phyloP scores from a whole-genome alignment of 2,888 invertebrate genomes.

The Cotesia congregata region DNA sequence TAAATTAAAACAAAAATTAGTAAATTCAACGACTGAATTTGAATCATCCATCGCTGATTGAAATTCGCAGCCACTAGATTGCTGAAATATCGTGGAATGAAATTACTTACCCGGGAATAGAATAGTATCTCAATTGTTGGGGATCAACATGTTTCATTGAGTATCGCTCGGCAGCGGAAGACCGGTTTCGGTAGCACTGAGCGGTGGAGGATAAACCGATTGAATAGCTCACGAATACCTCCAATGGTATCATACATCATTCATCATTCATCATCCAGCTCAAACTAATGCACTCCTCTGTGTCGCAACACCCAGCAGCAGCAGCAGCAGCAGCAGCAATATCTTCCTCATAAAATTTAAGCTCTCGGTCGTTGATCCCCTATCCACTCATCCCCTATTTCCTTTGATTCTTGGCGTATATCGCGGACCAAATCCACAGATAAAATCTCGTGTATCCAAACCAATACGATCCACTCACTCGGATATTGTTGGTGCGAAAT shows the following conservation, averaged over 20 bases:
- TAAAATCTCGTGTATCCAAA: conserved; percentile 15
- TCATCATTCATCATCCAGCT: background rate
- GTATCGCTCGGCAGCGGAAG: background rate
- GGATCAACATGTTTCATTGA: conserved; percentile 1
- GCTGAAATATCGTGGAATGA: background rate
- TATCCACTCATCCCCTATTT: background rate
- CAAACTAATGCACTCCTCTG: background rate
- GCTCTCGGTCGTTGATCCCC: background rate
- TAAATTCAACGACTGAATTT: too few species aligned
- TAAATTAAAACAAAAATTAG: too few species aligned
- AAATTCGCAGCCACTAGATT: background rate
- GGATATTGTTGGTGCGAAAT: conserved; percentile 35
- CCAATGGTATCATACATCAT: background rate
- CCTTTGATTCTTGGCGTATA: background rate
- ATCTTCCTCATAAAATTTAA: background rate
- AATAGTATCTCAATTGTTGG: background rate
- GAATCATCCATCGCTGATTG: background rate
- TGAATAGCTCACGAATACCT: background rate
- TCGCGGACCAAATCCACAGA: background rate
- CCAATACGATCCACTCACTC: conserved; percentile 22
- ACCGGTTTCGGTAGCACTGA: background rate
- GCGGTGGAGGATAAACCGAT: background rate
- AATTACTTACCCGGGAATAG: background rate
- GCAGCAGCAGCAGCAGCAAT: background rate
- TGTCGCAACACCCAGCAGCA: background rate